Evolutionary conservation across 2,888 invertebrate species (phyloP).

Genomic region (Aquatica leii): DNA sequence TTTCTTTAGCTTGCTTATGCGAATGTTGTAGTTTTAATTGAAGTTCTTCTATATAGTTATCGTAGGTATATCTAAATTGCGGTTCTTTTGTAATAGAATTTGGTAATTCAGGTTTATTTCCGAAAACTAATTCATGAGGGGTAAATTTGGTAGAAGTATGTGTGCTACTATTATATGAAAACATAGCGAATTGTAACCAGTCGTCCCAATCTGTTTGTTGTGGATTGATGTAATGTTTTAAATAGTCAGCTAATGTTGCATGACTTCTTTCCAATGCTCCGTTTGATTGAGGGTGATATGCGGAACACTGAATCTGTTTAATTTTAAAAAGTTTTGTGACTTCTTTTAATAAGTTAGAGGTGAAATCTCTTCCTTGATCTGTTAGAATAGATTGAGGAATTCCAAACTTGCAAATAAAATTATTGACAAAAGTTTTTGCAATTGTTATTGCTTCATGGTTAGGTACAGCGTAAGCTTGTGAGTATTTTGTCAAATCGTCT

Average conservation of each 20-base stretch:
- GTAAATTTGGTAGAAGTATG: conserved; percentile 44
- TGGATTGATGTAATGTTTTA: conserved; percentile 47
- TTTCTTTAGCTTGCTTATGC: conserved; percentile 39
- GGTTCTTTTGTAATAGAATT: conserved; percentile 37
- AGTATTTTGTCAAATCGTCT: too few species aligned
- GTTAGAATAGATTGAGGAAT: too few species aligned
- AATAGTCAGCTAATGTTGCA: conserved; percentile 22
- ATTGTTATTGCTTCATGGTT: conserved; percentile 47
- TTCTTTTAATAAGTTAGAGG: conserved; percentile 44
- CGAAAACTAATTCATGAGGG: conserved; percentile 45
- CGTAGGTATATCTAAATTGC: conserved; percentile 45
- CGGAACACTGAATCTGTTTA: conserved; percentile 46
- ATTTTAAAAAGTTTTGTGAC: conserved; percentile 48
- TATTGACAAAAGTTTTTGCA: conserved; percentile 32
- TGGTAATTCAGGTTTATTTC: conserved; percentile 28
- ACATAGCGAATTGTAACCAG: conserved; percentile 39
- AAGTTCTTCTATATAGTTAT: conserved; percentile 40
- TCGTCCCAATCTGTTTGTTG: conserved; percentile 32
- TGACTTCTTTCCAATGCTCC: conserved; percentile 42
- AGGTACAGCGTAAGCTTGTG: too few species aligned
- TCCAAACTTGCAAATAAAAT: conserved; percentile 40
- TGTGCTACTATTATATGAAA: conserved; percentile 43
- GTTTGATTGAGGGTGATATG: conserved; percentile 47
- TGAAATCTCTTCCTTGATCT: conserved; percentile 41
- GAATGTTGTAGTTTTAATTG: conserved; percentile 40